Conservation (phyloP, 92 coral and sea anemone species). For the Porites divaricata region DNA sequence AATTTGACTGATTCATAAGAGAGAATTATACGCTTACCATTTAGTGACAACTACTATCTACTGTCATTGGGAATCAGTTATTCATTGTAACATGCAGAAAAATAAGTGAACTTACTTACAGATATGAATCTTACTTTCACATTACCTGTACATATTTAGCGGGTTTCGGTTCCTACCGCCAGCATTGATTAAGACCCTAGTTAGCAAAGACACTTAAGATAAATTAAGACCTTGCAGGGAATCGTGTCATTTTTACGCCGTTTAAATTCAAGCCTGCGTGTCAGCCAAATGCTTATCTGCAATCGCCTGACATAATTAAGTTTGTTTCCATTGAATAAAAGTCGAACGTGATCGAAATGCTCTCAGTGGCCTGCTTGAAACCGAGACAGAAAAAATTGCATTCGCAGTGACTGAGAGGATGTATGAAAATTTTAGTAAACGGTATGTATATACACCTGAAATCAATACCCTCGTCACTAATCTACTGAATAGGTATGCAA, state of each 20-base stretch:
- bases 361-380: neutral
- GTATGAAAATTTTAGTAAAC: neutral
- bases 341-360: neutral
- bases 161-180: neutral
- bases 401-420: neutral
- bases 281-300: neutral
- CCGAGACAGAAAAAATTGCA: neutral
- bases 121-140: neutral
- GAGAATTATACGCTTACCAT: no score
- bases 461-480: no score
- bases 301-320: neutral
- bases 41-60: no score
- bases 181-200: neutral
- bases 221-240: neutral
- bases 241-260: neutral
- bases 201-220: constrained; percentile 14
- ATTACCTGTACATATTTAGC: neutral
- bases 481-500: neutral
- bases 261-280: neutral
- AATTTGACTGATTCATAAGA: no score
- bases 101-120: neutral
- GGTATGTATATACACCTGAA: neutral
- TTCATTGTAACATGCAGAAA: neutral
- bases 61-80: no score
- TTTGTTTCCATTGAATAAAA: neutral